phyloP scores from a whole-genome alignment of 2,113 vertebrate species.

The Leuciscus idus region DNA sequence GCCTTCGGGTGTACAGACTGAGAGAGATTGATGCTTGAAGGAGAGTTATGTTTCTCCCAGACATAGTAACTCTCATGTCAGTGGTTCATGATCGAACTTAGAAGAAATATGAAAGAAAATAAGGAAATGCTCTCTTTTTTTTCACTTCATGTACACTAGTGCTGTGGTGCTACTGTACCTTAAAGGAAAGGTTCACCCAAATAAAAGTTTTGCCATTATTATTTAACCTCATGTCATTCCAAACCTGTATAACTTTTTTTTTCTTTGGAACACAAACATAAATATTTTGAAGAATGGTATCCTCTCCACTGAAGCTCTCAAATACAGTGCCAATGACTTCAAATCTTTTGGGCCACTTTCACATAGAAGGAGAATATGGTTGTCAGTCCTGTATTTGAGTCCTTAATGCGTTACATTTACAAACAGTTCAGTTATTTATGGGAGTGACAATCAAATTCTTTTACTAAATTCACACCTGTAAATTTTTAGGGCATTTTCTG shows the following conservation, averaged over 20 bases:
- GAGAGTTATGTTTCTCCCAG: neutral
- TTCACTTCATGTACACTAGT: neutral
- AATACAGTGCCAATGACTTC: too few species aligned
- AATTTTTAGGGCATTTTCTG: neutral
- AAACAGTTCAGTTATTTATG: neutral
- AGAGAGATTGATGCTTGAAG: slow-evolving; percentile 35
- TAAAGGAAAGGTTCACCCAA: neutral
- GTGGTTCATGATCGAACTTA: neutral
- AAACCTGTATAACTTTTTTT: neutral
- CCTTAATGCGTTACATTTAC: neutral
- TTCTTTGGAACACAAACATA: neutral
- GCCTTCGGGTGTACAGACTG: neutral
- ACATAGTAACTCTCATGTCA: slow-evolving; percentile 18
- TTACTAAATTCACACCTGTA: neutral
- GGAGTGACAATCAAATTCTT: neutral
- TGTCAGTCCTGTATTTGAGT: neutral
- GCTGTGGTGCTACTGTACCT: neutral
- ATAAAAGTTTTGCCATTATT: neutral
- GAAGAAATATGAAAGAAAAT: neutral
- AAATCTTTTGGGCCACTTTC: neutral
- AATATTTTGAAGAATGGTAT: neutral
- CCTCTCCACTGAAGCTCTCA: too few species aligned
- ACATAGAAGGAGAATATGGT: neutral
- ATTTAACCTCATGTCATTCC: neutral
- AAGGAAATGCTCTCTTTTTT: neutral